These are phyloP conservation scores for Cylas formicarius DNA, from an alignment of 1,140 invertebrate genomes.

Conservation along the genomic window DNA sequence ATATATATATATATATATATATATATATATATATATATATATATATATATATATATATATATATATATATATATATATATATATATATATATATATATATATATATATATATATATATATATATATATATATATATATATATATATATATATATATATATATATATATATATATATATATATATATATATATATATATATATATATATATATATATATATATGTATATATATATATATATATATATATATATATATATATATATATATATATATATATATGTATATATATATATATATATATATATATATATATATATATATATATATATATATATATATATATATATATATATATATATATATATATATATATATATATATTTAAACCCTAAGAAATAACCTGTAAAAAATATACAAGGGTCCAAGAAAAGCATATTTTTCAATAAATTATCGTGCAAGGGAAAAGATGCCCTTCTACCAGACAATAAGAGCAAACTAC, in stretches of 20 bases:
- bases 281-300: slow-evolving; percentile 6
- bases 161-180: slow-evolving; percentile 6
- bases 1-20: no score
- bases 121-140: slow-evolving; percentile 7
- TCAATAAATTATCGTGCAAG: no score
- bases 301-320: slow-evolving; percentile 6
- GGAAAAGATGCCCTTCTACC: no score
- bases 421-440: no score
- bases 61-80: background rate
- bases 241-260: slow-evolving; percentile 5
- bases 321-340: slow-evolving; percentile 6
- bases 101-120: slow-evolving; percentile 3
- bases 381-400: slow-evolving; percentile 1
- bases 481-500: no score
- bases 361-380: slow-evolving; percentile 7
- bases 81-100: slow-evolving; percentile 3
- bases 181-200: slow-evolving; percentile 6
- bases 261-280: slow-evolving; percentile 7
- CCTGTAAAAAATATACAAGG: no score
- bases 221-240: slow-evolving; percentile 6
- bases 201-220: slow-evolving; percentile 7
- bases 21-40: no score
- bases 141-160: slow-evolving; percentile 7
- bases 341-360: slow-evolving; percentile 6
- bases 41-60: no score